phyloP scores from a whole-genome alignment of 2,797 vertebrate species.

The Carapus acus region DNA sequence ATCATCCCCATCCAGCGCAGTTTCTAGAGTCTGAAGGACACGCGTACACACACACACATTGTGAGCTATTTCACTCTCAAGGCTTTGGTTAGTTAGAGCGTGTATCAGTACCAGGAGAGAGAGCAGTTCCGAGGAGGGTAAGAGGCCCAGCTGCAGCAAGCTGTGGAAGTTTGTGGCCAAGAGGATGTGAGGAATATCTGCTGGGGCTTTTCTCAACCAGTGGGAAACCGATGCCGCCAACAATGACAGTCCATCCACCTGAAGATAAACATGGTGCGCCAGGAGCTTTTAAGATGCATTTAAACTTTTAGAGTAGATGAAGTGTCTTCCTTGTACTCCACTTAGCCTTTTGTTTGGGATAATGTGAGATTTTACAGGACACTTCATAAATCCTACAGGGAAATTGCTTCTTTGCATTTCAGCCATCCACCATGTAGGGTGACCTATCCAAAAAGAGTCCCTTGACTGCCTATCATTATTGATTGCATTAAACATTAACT shows the following conservation, averaged over 20 bases:
- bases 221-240: constrained; percentile 84
- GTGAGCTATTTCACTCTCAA: constrained; percentile 6
- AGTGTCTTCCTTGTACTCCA: neutral
- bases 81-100: neutral
- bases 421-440: no score
- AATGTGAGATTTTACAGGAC: no score
- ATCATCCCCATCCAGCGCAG: constrained; percentile 87
- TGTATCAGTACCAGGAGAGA: constrained; percentile 75
- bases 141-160: constrained; percentile 82
- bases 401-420: no score
- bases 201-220: constrained; percentile 76
- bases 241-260: constrained; percentile 90
- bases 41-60: constrained; percentile 14
- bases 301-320: no score
- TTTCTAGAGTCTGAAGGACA: constrained; percentile 82
- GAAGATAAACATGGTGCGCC: constrained; percentile 7
- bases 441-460: no score
- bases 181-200: constrained; percentile 81
- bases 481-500: no score
- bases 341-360: constrained; percentile 7
- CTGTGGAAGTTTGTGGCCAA: constrained; percentile 95
- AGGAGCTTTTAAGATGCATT: no score
- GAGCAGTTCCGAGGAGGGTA: constrained; percentile 78
- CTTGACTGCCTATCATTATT: no score
- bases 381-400: no score